phyloP scores from a whole-genome alignment of 2,113 vertebrate genomes.

The Camelus bactrianus region DNA sequence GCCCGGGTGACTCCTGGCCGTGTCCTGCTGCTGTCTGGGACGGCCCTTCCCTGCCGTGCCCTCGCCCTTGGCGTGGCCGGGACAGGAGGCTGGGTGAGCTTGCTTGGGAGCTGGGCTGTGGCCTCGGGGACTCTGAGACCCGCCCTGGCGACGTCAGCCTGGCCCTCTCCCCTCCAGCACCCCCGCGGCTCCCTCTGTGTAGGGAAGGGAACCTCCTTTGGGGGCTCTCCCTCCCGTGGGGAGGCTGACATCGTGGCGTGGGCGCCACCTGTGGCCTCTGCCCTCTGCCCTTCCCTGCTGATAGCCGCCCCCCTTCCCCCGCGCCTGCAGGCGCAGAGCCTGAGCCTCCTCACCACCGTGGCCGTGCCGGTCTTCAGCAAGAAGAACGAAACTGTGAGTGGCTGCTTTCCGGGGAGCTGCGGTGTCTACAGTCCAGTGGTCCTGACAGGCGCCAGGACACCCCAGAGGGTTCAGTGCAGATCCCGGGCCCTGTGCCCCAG shows the following conservation, averaged over 20 bases:
- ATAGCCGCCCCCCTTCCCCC: conserved; percentile 81
- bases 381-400: conserved; percentile 96
- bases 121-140: neutral
- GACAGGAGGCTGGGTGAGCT: neutral
- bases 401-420: accelerated
- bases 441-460: neutral
- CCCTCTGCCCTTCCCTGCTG: neutral
- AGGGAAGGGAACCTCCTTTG: neutral
- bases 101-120: neutral
- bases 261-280: neutral
- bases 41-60: neutral
- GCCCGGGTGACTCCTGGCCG: accelerated
- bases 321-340: conserved; percentile 89
- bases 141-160: accelerated
- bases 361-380: conserved; percentile 99
- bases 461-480: neutral
- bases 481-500: neutral
- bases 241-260: neutral
- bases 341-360: conserved; percentile 95
- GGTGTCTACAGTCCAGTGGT: neutral
- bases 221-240: neutral
- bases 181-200: neutral
- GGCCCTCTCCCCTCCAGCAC: neutral
- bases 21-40: neutral
- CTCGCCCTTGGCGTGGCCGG: neutral